Percentiles rank a stretch among this genome's conserved stretches.
Conservation (phyloP, 1,140 invertebrate species). For the Eumaeus atala region DNA sequence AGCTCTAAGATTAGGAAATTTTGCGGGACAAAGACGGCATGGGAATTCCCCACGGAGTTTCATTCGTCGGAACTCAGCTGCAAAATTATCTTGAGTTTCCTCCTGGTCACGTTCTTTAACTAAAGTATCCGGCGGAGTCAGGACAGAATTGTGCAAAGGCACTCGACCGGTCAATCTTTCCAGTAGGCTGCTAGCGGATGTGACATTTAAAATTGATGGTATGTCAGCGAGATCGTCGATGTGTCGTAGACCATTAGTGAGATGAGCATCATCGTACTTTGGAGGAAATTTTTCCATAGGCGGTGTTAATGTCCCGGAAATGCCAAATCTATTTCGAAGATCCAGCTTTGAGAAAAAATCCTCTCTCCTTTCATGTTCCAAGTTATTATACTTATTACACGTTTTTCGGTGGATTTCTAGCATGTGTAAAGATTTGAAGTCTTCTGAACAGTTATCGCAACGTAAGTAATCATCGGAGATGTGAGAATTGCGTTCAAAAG, state of each 20-base stretch:
- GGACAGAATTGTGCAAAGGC: conserved; percentile 50
- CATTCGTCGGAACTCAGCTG: conserved; percentile 87
- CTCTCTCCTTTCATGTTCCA: conserved; percentile 77
- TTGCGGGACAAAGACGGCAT: conserved; percentile 87
- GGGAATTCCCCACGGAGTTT: conserved; percentile 91
- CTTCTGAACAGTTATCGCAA: conserved; percentile 81
- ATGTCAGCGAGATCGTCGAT: conserved; percentile 86
- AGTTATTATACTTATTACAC: conserved; percentile 64
- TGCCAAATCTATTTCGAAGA: conserved; percentile 78
- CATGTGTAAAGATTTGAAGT: conserved; percentile 84
- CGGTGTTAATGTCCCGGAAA: conserved; percentile 68
- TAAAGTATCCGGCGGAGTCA: conserved; percentile 56
- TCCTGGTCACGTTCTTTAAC: conserved; percentile 76
- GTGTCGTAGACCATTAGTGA: conserved; percentile 54
- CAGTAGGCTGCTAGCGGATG: conserved; percentile 78
- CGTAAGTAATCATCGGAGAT: conserved; percentile 79
- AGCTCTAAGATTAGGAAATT: conserved; percentile 91
- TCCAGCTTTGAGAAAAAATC: conserved; percentile 88
- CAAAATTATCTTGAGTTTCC: conserved; percentile 86
- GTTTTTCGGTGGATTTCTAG: conserved; percentile 79
- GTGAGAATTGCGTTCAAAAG: conserved; percentile 82
- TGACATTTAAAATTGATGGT: conserved; percentile 85
- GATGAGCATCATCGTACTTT: conserved; percentile 55
- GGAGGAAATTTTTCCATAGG: conserved; percentile 60
- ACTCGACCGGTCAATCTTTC: conserved; percentile 73